Evolutionary conservation across 2,113 vertebrate genomes (phyloP).

Genomic region (Aspidoscelis tigris): DNA sequence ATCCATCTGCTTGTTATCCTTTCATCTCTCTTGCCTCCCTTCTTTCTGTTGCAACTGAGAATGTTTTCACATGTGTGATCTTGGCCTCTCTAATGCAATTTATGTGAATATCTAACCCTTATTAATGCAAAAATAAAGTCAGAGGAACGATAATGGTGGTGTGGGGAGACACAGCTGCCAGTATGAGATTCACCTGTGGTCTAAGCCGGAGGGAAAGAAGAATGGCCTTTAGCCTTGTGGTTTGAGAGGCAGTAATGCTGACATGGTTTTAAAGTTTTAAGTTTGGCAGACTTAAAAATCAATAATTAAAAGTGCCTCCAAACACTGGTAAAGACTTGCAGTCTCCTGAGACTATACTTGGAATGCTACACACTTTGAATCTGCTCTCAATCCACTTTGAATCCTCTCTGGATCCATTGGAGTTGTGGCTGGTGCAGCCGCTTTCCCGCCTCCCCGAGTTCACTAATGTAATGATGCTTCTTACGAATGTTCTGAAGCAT

Average conservation of each 20-base stretch:
- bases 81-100: background rate
- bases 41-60: background rate
- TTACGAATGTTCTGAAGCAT: no score
- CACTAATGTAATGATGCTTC: no score
- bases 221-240: background rate
- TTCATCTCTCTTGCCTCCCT: constrained; percentile 7
- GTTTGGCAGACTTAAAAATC: background rate
- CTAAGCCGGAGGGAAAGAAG: background rate
- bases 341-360: no score
- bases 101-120: background rate
- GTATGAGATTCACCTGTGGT: background rate
- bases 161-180: background rate
- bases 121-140: constrained; percentile 1
- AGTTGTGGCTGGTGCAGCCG: no score
- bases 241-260: background rate
- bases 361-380: no score
- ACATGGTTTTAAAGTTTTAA: background rate
- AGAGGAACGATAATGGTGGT: background rate
- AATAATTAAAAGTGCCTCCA: background rate
- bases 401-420: no score
- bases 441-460: no score
- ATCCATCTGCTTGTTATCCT: constrained; percentile 11
- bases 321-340: no score
- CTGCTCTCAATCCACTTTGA: no score
- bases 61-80: background rate